phyloP scores from a whole-genome alignment of 2,113 vertebrate species.

The Nycticorax nycticorax region DNA sequence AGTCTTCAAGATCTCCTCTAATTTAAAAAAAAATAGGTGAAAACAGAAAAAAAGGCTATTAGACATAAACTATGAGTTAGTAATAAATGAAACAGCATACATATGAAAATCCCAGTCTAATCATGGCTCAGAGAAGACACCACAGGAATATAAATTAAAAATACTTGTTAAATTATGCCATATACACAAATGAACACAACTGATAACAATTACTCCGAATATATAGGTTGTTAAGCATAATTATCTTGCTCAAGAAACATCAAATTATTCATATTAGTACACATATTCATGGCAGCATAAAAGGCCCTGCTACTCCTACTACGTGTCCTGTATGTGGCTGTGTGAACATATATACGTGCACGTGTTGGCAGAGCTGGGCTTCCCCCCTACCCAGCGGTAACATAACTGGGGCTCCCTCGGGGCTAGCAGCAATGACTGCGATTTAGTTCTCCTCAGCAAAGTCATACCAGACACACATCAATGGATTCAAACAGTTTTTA shows the following conservation, averaged over 20 bases:
- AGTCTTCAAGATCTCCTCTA: slow-evolving; percentile 94
- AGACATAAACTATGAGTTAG: not conserved
- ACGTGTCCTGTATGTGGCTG: not conserved
- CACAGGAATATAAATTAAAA: slow-evolving; percentile 25
- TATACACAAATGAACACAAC: slow-evolving; percentile 16
- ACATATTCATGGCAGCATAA: not conserved
- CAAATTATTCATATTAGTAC: not conserved
- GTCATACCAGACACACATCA: not conserved
- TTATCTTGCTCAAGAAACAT: slow-evolving; percentile 15
- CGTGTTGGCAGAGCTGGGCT: not conserved
- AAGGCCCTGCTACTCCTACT: not conserved
- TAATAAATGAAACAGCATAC: not conserved
- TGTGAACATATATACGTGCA: not conserved
- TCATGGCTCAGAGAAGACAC: not conserved
- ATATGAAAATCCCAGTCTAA: not conserved
- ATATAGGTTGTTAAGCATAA: slow-evolving; percentile 28
- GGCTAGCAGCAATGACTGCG: not conserved
- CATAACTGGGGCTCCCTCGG: rapidly evolving
- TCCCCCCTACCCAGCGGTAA: not conserved
- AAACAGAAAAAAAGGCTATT: not conserved
- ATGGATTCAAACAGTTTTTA: not conserved
- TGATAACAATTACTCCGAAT: slow-evolving; percentile 28
- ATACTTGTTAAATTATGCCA: not conserved
- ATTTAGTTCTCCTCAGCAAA: not conserved
- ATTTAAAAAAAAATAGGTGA: not conserved